A percentile compares a stretch with the other conserved stretches of the same genome.
These are phyloP conservation scores for Acridotheres tristis DNA, from an alignment of 2,797 vertebrate genomes.

Conservation along the genomic window DNA sequence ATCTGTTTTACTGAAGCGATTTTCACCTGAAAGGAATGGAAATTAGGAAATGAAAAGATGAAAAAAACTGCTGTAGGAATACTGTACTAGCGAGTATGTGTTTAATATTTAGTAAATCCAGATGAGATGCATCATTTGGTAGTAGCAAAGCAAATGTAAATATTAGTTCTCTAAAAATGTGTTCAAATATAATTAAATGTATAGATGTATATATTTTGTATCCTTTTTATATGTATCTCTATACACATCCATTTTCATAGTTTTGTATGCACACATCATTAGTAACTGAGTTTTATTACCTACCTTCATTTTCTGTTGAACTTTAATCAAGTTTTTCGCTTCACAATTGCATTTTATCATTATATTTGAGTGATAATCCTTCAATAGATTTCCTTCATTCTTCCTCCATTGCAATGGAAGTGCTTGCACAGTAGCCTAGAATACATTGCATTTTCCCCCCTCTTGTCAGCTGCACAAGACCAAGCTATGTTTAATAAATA, in stretches of 20 bases:
- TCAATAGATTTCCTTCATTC: neutral
- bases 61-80: neutral
- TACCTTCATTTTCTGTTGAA: neutral
- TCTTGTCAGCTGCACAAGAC: neutral
- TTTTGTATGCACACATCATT: neutral
- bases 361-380: neutral
- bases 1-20: conserved; percentile 56
- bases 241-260: neutral
- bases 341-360: neutral
- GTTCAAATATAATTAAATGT: neutral
- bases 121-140: neutral
- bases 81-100: neutral
- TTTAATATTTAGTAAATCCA: conserved; percentile 29
- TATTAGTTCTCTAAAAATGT: neutral
- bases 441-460: neutral
- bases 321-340: neutral
- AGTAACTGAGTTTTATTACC: neutral
- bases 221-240: neutral
- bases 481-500: neutral
- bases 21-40: conserved; percentile 65
- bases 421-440: neutral
- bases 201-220: neutral
- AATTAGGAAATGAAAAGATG: conserved; percentile 66
- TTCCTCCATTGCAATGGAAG: neutral
- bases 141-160: neutral